phyloP scores from a whole-genome alignment of 2,797 vertebrate genomes.

The Arrhamphus sclerolepis region DNA sequence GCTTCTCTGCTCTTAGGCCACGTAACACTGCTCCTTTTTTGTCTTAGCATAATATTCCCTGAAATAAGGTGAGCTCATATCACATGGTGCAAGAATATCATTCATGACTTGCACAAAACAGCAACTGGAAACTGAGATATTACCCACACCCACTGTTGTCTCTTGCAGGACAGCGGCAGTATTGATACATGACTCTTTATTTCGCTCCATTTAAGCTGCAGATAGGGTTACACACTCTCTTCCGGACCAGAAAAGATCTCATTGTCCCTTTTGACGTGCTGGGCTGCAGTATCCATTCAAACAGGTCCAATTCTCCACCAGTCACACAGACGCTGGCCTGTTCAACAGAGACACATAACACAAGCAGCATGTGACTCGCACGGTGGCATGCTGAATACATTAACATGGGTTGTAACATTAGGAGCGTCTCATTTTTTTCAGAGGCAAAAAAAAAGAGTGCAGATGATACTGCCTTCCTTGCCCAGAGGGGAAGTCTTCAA shows the following conservation, averaged over 20 bases:
- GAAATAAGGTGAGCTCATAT: slow-evolving; percentile 34
- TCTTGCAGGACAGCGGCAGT: slow-evolving; percentile 50
- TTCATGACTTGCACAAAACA: slow-evolving; percentile 72
- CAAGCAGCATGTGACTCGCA: slow-evolving; percentile 62
- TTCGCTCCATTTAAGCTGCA: slow-evolving; percentile 68
- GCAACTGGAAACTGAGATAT: slow-evolving; percentile 58
- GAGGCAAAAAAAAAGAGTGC: not conserved
- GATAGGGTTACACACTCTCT: slow-evolving; percentile 72
- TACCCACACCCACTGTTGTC: slow-evolving; percentile 69
- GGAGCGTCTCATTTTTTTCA: slow-evolving; percentile 35
- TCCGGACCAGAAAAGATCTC: slow-evolving; percentile 72
- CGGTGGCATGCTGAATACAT: slow-evolving; percentile 58
- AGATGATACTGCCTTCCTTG: not conserved
- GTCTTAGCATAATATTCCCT: slow-evolving; percentile 21
- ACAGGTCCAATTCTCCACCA: slow-evolving; percentile 42
- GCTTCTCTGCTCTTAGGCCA: not conserved
- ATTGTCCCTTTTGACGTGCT: slow-evolving; percentile 66
- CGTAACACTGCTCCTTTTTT: slow-evolving; percentile 6
- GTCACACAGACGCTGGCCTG: slow-evolving; percentile 48
- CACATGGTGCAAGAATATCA: slow-evolving; percentile 57
- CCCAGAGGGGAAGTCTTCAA: not conserved
- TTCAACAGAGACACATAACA: slow-evolving; percentile 41
- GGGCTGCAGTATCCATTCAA: slow-evolving; percentile 60
- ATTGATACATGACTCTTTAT: slow-evolving; percentile 72
- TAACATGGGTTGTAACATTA: slow-evolving; percentile 43